phyloP scores from a whole-genome alignment of 1,140 invertebrate genomes.

The Drosophila burlai region DNA sequence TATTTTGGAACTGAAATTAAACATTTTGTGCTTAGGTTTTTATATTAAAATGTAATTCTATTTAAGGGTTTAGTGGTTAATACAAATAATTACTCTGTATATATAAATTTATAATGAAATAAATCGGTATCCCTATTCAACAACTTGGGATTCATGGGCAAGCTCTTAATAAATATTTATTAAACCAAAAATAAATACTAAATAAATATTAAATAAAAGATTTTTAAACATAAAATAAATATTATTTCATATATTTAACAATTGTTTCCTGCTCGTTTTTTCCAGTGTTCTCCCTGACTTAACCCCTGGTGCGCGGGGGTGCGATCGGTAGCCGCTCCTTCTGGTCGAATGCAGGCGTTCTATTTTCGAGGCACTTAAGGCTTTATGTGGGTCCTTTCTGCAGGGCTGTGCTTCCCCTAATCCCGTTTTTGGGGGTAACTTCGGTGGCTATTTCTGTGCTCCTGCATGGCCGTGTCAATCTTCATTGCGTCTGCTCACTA shows the following conservation, averaged over 20 bases:
- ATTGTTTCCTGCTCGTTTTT: neutral
- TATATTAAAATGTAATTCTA: neutral
- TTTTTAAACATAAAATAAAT: neutral
- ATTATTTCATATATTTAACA: neutral
- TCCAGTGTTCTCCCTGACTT: constrained; percentile 1
- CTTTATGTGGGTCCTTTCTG: constrained; percentile 60
- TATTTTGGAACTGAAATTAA: neutral
- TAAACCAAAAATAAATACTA: no score
- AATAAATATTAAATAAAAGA: no score
- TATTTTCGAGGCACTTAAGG: constrained; percentile 61
- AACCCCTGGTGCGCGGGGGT: constrained; percentile 43
- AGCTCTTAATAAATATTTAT: no score
- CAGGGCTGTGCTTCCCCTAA: constrained; percentile 26
- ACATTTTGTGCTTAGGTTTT: no score
- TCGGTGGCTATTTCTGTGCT: constrained; percentile 57
- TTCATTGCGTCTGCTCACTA: constrained; percentile 52
- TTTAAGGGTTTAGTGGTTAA: neutral
- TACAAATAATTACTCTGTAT: no score
- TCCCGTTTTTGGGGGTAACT: constrained; percentile 35
- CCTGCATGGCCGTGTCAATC: constrained; percentile 57
- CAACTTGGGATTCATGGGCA: no score
- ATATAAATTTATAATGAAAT: no score
- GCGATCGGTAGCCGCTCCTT: constrained; percentile 52
- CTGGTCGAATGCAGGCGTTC: constrained; percentile 68
- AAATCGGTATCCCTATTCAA: no score